These are phyloP conservation scores for Ceramica pisi DNA, from an alignment of 2,888 invertebrate genomes.

Conservation along the genomic window DNA sequence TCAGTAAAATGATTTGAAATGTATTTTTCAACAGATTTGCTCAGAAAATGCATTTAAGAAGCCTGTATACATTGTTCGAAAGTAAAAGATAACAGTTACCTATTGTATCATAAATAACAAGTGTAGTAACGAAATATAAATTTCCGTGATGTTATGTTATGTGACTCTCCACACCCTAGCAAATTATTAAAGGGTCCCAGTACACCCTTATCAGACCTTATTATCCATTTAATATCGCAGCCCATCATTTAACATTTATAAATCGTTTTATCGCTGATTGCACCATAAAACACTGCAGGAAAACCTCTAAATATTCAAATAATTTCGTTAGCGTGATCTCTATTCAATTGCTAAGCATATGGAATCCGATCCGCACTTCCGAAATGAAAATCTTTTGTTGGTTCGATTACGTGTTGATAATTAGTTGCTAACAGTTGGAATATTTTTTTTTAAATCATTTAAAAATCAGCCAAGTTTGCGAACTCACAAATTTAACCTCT, in stretches of 20 bases:
- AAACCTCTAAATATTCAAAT: slow-evolving; percentile 50
- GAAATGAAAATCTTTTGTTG: slow-evolving; percentile 69
- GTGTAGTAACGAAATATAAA: no score
- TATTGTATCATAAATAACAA: no score
- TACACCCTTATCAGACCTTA: not conserved
- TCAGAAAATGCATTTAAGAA: no score
- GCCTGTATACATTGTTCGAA: no score
- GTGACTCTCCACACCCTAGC: not conserved
- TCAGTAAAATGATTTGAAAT: no score
- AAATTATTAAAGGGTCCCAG: not conserved
- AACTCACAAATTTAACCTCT: no score
- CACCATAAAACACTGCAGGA: slow-evolving; percentile 40
- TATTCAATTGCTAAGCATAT: slow-evolving; percentile 69
- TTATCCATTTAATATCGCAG: not conserved
- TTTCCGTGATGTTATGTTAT: no score
- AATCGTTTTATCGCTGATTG: slow-evolving; percentile 22
- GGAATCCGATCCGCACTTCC: slow-evolving; percentile 64
- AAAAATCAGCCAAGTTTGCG: no score
- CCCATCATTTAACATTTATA: slow-evolving; percentile 4
- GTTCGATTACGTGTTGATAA: slow-evolving; percentile 62
- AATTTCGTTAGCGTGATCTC: slow-evolving; percentile 51
- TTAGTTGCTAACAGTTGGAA: slow-evolving; percentile 18
- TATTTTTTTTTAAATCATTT: not conserved
- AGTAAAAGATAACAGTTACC: no score
- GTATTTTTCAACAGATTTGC: no score